Evolutionary conservation across 2,888 invertebrate species (phyloP), one percentile per base, ranked within the genome.

Genomic region (Gymnocheta viridis): DNA sequence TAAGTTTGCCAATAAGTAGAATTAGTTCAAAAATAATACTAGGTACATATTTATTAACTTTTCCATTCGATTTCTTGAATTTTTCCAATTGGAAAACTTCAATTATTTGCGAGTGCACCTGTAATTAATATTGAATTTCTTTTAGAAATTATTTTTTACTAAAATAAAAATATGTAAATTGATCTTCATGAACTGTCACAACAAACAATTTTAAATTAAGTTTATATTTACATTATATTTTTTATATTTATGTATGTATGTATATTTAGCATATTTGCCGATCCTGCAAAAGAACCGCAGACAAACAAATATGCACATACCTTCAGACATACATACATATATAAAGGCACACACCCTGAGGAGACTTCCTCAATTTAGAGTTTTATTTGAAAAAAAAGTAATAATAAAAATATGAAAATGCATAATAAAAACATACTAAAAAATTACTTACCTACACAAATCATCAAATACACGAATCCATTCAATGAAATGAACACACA

Each of bases 161-260:
- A 24, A 58, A 60, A 22, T 27, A 17, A 24, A 47, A 32, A 29
- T 35, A 14, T 27, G 2, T 10, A 24, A 47, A 60, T 47, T 49
- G 4, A 73, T 73, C 27, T 74, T 62, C 29, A 19, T 54, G 22
- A 76, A 32, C 49, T 76, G 67, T 69, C 77, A 69, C 32, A 67
- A 67, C 77, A 77, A 77, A 51, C 19, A 60, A 49, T 58, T 77
- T 67, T 19, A 32, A 47, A 76, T 67, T 67, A 58, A 58, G 27
- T 62, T 47, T 9, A 7, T 35, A 14, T 51, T 19, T 14, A 5
- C 24, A 17, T 51, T 29, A n/a, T n/a, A n/a, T n/a, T n/a, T 44
- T 27, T 17, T 54, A n/a, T 54, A 12, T 44, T 14, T 44, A 44
- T 44, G n/a, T 44, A 14, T 44, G n/a, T 14, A 14, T 44, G 5